Percentiles rank a stretch among this genome's conserved stretches.
Conservation (phyloP, 1,140 invertebrate species). For the Drosophila subpulchrella region DNA sequence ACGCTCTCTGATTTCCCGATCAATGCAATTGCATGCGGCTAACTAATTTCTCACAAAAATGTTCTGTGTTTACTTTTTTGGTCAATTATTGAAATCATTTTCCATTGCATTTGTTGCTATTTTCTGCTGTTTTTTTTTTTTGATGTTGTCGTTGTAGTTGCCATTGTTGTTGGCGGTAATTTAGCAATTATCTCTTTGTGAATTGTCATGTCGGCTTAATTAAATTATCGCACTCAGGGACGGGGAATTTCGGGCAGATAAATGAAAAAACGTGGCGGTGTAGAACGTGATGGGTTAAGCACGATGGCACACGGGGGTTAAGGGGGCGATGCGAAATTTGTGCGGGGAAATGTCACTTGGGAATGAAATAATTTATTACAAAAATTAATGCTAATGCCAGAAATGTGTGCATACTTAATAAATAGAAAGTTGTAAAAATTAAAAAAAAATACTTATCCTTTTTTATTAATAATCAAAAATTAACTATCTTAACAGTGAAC, state of each 20-base stretch:
- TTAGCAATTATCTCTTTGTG: constrained; percentile 60
- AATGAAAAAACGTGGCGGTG: constrained; percentile 11
- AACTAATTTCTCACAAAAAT: constrained; percentile 50
- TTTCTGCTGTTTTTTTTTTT: constrained; percentile 17
- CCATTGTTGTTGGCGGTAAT: constrained; percentile 49
- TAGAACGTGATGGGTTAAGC: background rate
- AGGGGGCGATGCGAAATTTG: background rate
- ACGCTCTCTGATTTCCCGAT: constrained; percentile 55
- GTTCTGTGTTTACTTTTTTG: constrained; percentile 32
- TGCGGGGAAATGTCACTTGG: background rate
- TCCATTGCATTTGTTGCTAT: constrained; percentile 44
- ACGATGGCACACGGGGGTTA: background rate
- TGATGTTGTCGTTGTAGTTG: constrained; percentile 13
- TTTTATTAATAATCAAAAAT: too few species aligned
- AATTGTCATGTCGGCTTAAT: constrained; percentile 63
- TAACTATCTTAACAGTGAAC: too few species aligned
- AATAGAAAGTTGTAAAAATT: too few species aligned
- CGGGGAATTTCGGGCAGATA: constrained; percentile 16
- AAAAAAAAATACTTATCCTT: too few species aligned
- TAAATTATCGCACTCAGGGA: constrained; percentile 54
- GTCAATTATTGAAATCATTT: constrained; percentile 59
- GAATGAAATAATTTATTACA: background rate
- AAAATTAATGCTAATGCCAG: too few species aligned
- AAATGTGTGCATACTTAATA: too few species aligned
- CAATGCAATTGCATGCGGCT: constrained; percentile 56